Evolutionary conservation across 2,797 vertebrate species (phyloP), one percentile per base, ranked within the genome.

Genomic region (Pangasius mekongensis): DNA sequence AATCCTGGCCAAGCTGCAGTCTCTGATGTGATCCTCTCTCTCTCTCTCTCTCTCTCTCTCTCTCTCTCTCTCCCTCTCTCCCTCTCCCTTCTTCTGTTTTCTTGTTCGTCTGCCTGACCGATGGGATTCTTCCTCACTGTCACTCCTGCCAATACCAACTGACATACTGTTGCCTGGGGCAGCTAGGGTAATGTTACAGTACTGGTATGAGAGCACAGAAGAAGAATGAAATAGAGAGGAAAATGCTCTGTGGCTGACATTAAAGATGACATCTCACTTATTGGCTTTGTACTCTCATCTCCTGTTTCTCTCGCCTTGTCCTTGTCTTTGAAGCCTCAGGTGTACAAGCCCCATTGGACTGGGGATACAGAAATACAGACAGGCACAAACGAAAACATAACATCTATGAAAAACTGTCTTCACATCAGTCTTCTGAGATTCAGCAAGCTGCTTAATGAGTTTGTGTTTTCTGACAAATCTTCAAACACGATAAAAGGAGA

Each of bases 241-340:
- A 82, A 84, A 56, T 69, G 88, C 93, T 94, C 87, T 77, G 87
- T 88, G 91, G 93, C 93, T 94, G 93, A 94, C 94, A 94, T 94
- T 94, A 93, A 92, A 94, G 94, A 94, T 94, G 94, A 95, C 94
- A 90, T 94, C 93, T 94, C 92, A 93, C 93, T 95, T 94, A 92
- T 93, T 94, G 92, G 90, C 92, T 87, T 92, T 93, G 92, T 92
- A 88, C 88, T 93, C 92, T 93, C 91, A 93, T 94, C 93, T 91
- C 90, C 87, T 87, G 91, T 92, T 94, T 91, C 92, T 86, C 86
- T 80, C 30, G 89, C 77, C 84, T 62, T 86, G 83, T 89, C 90
- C 80, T 91, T 33, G 88, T 86, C 91, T 92, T 93, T 88, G 91
- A 93, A 89, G 89, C 87, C 86, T 13, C 88, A 81, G 87, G 88